Evolutionary conservation across 1,140 invertebrate species (phyloP).

Genomic region (Zeugodacus cucurbitae): DNA sequence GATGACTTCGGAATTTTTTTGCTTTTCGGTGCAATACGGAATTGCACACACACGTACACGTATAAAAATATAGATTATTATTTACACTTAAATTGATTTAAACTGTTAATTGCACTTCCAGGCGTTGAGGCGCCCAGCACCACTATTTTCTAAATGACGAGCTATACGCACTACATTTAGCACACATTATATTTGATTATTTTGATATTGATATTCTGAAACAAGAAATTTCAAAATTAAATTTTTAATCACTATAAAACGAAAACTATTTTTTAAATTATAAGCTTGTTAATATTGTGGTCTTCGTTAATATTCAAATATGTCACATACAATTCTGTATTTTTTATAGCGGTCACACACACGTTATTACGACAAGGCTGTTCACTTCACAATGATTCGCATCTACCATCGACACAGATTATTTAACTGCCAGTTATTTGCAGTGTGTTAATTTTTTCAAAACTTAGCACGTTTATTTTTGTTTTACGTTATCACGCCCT

Average conservation of each 20-base stretch:
- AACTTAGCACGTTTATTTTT: too few species aligned
- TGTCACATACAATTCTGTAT: too few species aligned
- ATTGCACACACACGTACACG: conserved; percentile 31
- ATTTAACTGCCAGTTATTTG: too few species aligned
- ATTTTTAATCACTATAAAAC: neutral
- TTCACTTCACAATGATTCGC: too few species aligned
- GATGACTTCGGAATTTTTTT: conserved; percentile 63
- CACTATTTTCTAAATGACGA: neutral
- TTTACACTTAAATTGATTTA: neutral
- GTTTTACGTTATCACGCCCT: neutral
- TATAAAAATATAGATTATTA: conserved; percentile 14
- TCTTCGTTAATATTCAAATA: too few species aligned
- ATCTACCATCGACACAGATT: too few species aligned
- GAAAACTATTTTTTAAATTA: too few species aligned
- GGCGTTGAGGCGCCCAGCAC: neutral
- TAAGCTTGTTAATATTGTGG: too few species aligned
- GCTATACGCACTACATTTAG: neutral
- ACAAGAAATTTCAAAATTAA: neutral
- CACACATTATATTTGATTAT: conserved; percentile 4
- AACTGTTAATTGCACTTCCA: conserved; percentile 4
- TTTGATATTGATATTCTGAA: neutral
- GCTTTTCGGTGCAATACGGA: conserved; percentile 40
- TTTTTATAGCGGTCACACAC: too few species aligned
- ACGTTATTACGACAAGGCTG: too few species aligned
- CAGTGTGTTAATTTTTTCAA: too few species aligned